These are phyloP conservation scores for Drosophila dives DNA, from an alignment of 2,888 invertebrate species.

Conservation along the genomic window DNA sequence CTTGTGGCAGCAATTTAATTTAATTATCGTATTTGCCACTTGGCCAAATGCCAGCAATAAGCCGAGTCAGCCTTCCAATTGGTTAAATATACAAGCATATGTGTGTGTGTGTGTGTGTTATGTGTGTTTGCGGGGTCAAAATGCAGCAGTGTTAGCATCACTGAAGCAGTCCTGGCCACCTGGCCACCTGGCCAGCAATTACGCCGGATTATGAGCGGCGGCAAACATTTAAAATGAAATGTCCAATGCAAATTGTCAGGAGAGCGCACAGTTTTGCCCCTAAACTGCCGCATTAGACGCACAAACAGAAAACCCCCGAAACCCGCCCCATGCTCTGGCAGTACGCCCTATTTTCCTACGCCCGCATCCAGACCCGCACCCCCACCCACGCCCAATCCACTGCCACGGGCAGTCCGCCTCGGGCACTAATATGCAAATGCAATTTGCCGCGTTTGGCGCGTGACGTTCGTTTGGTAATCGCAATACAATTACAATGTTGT, in stretches of 20 bases:
- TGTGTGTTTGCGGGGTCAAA: conserved; percentile 50
- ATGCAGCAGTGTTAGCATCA: conserved; percentile 37
- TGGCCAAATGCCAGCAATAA: conserved; percentile 78
- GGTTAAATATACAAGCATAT: conserved; percentile 42
- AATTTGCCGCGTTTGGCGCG: conserved; percentile 82
- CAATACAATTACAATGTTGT: conserved; percentile 79
- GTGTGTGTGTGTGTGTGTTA: conserved; percentile 5
- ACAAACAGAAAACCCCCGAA: conserved; percentile 21
- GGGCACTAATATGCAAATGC: conserved; percentile 78
- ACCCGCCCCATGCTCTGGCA: not conserved
- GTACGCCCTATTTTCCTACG: not conserved
- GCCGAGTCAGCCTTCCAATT: conserved; percentile 53
- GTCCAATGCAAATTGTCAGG: conserved; percentile 76
- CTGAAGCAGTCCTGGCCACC: conserved; percentile 39
- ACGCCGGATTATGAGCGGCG: conserved; percentile 67
- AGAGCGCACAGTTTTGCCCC: conserved; percentile 42
- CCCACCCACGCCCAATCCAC: conserved; percentile 1
- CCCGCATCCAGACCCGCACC: not conserved
- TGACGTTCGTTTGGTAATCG: conserved; percentile 82
- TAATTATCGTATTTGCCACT: conserved; percentile 84
- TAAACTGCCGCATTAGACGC: conserved; percentile 42
- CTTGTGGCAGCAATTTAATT: conserved; percentile 83
- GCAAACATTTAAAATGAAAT: conserved; percentile 80
- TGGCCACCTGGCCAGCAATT: conserved; percentile 65
- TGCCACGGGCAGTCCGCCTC: conserved; percentile 26